A percentile compares a stretch with the other conserved stretches of the same genome.
These are phyloP conservation scores for Pammene fasciana DNA, from an alignment of 2,888 invertebrate genomes.

Conservation along the genomic window DNA sequence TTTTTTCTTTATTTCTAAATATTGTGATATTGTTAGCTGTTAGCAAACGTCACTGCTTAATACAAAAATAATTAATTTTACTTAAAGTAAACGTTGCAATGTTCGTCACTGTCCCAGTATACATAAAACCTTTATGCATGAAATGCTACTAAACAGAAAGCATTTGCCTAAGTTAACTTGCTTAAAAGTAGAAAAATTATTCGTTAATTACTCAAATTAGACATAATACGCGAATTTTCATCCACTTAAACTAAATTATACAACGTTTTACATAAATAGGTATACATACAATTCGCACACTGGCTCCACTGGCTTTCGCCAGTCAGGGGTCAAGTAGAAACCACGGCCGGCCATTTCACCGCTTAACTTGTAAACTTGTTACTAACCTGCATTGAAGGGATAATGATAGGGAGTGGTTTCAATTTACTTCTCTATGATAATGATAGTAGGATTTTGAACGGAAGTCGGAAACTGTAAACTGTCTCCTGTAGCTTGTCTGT, in stretches of 20 bases:
- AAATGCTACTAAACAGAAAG: no score
- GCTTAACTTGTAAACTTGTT: conserved; percentile 35
- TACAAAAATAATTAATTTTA: no score
- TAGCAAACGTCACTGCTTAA: no score
- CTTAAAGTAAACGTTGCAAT: no score
- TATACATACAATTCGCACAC: conserved; percentile 18
- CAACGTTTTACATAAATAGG: neutral
- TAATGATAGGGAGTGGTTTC: conserved; percentile 26
- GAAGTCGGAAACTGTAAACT: neutral
- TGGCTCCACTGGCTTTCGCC: conserved; percentile 49
- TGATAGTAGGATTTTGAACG: conserved; percentile 5
- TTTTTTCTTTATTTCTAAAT: no score
- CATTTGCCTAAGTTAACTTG: no score
- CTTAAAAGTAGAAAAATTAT: no score
- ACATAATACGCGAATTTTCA: neutral
- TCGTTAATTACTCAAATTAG: neutral
- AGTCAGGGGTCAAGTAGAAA: conserved; percentile 47
- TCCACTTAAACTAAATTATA: neutral
- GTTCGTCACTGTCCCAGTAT: no score
- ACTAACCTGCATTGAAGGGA: conserved; percentile 23
- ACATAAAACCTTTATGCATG: no score
- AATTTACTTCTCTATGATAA: conserved; percentile 23
- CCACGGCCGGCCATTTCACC: conserved; percentile 33
- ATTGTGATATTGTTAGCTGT: no score
- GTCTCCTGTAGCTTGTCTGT: neutral